These are phyloP conservation scores for Vulpes ferrilata DNA, from an alignment of 2,113 vertebrate genomes.

Conservation along the genomic window DNA sequence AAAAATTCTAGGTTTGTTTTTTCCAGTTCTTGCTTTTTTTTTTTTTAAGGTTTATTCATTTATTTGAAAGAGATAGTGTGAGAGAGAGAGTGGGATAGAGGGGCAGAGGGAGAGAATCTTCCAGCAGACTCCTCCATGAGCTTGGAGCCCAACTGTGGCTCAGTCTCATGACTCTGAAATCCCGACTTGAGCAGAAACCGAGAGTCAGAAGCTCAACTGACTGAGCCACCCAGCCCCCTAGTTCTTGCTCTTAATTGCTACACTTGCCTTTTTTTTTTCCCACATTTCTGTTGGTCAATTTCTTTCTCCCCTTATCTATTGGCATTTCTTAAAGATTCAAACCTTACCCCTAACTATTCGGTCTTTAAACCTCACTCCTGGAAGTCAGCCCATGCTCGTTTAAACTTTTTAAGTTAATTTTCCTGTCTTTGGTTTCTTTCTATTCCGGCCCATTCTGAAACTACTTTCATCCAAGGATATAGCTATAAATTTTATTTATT, in stretches of 20 bases:
- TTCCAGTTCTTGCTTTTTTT: background rate
- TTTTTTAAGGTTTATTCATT: background rate
- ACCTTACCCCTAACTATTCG: background rate
- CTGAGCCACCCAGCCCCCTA: background rate
- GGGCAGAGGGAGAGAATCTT: no score
- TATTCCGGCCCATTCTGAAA: background rate
- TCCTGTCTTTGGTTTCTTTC: background rate
- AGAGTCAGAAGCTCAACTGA: no score
- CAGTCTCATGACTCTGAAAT: no score
- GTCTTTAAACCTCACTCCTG: background rate
- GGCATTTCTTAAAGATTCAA: background rate
- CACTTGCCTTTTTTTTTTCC: background rate
- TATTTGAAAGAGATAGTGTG: no score
- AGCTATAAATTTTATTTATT: background rate
- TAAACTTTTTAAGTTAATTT: background rate
- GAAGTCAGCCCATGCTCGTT: background rate
- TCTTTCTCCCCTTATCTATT: background rate
- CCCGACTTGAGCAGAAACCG: no score
- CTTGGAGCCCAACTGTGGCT: no score
- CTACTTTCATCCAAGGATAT: background rate
- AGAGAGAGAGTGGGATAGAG: no score
- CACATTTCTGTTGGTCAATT: background rate
- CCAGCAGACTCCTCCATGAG: no score
- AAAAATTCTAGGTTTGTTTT: background rate
- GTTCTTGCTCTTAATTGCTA: background rate